phyloP scores from a whole-genome alignment of 2,888 invertebrate species.

The Drosophila stalkeri region DNA sequence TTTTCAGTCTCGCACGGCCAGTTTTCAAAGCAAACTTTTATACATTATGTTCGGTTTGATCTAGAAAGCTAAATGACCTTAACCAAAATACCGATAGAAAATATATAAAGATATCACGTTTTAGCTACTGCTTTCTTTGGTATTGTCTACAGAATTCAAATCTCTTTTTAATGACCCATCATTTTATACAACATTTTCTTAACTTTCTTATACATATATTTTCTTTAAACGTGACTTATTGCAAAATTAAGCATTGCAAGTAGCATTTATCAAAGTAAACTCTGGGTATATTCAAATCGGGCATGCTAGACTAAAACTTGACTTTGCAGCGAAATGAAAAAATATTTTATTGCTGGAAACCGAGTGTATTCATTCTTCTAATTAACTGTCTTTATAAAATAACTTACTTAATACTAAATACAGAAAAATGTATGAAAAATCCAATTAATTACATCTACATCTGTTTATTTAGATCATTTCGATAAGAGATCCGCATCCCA shows the following conservation, averaged over 20 bases:
- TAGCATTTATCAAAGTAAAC: no score
- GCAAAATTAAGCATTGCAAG: no score
- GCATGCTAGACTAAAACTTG: no score
- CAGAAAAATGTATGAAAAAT: not conserved
- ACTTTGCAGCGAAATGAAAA: not conserved
- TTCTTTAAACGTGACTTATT: no score
- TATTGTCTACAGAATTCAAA: not conserved
- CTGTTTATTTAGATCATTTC: not conserved
- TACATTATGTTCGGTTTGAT: not conserved
- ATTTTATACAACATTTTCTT: not conserved
- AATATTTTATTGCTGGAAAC: not conserved
- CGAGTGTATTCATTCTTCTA: not conserved
- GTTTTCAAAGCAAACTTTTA: not conserved
- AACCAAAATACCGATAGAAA: not conserved
- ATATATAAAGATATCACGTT: not conserved
- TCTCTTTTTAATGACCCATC: not conserved
- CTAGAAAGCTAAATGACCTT: not conserved
- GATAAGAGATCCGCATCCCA: conserved; percentile 2
- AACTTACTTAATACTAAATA: not conserved
- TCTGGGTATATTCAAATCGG: not conserved
- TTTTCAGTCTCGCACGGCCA: not conserved
- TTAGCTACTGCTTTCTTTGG: not conserved
- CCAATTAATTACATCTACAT: conserved; percentile 3
- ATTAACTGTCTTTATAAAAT: not conserved
- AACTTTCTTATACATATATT: no score